These are phyloP conservation scores for Muscicapa adusta DNA, from an alignment of 2,113 vertebrate genomes.

Conservation along the genomic window DNA sequence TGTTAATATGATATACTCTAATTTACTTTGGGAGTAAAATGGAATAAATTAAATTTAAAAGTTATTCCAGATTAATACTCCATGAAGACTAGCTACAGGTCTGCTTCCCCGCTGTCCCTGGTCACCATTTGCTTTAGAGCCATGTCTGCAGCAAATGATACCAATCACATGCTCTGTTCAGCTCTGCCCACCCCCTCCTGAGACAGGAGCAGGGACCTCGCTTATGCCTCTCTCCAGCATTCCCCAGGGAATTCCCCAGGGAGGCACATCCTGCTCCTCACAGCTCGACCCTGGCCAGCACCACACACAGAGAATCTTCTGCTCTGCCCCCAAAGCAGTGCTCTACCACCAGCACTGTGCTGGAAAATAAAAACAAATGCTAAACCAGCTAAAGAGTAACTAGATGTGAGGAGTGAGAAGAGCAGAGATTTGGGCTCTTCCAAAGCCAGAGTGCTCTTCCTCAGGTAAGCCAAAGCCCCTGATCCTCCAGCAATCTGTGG, in stretches of 20 bases:
- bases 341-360: not conserved
- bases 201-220: not conserved
- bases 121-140: not conserved
- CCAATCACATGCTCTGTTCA: not conserved
- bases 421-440: not conserved
- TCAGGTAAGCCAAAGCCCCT: not conserved
- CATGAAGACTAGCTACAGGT: not conserved
- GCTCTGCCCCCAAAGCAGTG: not conserved
- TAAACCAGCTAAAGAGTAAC: not conserved
- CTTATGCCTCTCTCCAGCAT: not conserved
- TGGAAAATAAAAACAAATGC: not conserved
- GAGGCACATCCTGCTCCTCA: not conserved
- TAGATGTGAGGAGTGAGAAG: not conserved
- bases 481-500: not conserved
- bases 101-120: not conserved
- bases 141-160: not conserved
- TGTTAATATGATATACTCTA: not conserved
- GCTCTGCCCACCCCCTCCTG: not conserved
- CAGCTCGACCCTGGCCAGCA: not conserved
- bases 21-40: not conserved
- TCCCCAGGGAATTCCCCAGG: not conserved
- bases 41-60: not conserved
- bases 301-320: not conserved
- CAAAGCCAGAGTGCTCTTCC: not conserved
- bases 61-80: not conserved